Conservation (phyloP, 1,140 invertebrate genomes). For the Helicoverpa zea region DNA sequence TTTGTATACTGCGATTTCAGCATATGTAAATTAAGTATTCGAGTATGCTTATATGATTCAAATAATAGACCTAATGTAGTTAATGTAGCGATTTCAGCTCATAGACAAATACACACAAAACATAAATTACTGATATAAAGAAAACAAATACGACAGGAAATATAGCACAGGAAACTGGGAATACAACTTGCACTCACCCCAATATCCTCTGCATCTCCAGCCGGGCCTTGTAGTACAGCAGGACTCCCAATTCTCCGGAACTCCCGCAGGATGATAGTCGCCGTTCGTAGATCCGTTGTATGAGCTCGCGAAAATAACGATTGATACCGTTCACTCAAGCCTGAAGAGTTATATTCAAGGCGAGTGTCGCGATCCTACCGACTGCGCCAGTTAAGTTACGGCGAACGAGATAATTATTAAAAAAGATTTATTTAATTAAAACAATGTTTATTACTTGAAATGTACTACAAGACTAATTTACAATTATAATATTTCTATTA, state of each 20-base stretch:
- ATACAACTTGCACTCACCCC: too few species aligned
- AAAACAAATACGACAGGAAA: conserved; percentile 50
- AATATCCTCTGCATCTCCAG: too few species aligned
- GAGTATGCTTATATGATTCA: neutral
- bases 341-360: conserved; percentile 6
- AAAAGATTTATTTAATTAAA: too few species aligned
- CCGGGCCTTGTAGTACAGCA: conserved; percentile 42
- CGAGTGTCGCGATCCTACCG: conserved; percentile 26
- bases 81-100: conserved; percentile 27
- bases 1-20: neutral
- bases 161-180: conserved; percentile 49
- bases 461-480: too few species aligned
- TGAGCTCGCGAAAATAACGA: conserved; percentile 27
- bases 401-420: neutral
- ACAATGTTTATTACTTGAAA: too few species aligned
- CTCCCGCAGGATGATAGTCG: conserved; percentile 14
- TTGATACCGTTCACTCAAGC: neutral
- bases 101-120: conserved; percentile 33
- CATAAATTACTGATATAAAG: neutral
- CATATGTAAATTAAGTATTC: neutral
- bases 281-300: conserved; percentile 9
- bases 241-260: conserved; percentile 50
- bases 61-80: conserved; percentile 2
- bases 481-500: too few species aligned
- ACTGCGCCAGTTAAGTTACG: conserved; percentile 21